These are phyloP conservation scores for Incurvaria masculella DNA, from an alignment of 2,888 invertebrate genomes.

Conservation along the genomic window DNA sequence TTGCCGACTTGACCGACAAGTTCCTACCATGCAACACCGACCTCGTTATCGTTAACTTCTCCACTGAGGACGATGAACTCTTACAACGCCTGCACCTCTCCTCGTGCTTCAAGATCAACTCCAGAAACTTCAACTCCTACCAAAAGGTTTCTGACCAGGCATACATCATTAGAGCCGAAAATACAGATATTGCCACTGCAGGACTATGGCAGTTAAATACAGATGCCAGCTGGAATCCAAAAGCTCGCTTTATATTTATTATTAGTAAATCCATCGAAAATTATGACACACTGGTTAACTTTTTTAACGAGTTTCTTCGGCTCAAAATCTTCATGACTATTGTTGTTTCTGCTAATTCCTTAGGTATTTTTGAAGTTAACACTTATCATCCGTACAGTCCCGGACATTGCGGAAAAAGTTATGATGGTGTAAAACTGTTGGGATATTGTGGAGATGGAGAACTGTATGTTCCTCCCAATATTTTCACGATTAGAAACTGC, in stretches of 20 bases:
- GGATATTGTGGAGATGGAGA: background rate
- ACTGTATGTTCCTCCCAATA: background rate
- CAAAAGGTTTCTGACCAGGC: background rate
- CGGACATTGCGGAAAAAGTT: background rate
- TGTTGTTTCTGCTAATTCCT: background rate
- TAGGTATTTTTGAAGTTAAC: too few species aligned
- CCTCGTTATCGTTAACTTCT: background rate
- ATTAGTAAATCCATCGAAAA: too few species aligned
- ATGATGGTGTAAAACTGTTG: background rate
- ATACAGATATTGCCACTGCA: background rate
- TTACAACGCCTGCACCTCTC: background rate
- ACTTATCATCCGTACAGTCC: background rate
- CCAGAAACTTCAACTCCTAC: background rate
- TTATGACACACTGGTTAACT: background rate
- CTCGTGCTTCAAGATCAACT: background rate
- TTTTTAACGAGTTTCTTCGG: background rate
- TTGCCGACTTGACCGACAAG: too few species aligned
- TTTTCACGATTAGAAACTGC: background rate
- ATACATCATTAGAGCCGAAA: background rate
- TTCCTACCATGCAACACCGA: background rate
- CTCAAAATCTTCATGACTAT: background rate
- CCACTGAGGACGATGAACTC: background rate
- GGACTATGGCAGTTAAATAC: background rate
- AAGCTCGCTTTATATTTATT: background rate
- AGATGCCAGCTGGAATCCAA: background rate